Evolutionary conservation across 2,797 vertebrate genomes (phyloP), one percentile per base, ranked within the genome.

Genomic region (Coregonus ussuriensis): DNA sequence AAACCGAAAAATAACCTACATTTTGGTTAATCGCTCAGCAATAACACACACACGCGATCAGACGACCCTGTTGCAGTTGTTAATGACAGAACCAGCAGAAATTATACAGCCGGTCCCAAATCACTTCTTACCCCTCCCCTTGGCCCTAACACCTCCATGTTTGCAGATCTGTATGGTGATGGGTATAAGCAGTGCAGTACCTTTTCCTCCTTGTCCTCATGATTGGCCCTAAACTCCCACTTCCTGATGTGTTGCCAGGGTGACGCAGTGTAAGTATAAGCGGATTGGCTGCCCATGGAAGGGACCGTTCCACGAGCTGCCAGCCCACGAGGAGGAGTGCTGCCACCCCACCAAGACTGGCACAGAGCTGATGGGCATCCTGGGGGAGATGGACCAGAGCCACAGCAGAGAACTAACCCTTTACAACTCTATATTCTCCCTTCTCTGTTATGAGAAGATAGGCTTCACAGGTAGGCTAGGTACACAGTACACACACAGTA

Each of bases 361-460:
- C 65, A 97, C 95, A 0, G 98, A 99, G 90, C 93, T 99, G 84
- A 99, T 99, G 98, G 97, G 97, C 72, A 98, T 99, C 74, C 91
- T 99, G 83, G 97, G 96, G 0, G 98, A 97, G 87, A 98, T 99
- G 97, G 98, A 99, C 92, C 97, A 98, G 92, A 95, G 83, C 71
- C 93, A 97, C 87, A 96, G 96, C 81, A 94, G 96, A 82, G 98
- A 99, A 89, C 96, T 97, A 94, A 96, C 97, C 92, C 96, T 99
- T 3, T 99, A 98, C 86, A 98, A 96, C 91, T 96, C 92, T 91
- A 97, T 99, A 94, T 98, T 99, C 78, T 94, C 94, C 86, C 94
- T 99, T 76, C 96, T 99, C 56, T 98, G 97, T 92, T 98, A 98
- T 0, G 98, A 99, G 92, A 99, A 99, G 90, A 99, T 99, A 0